These are phyloP conservation scores for Panorpa germanica DNA, from an alignment of 2,888 invertebrate species.

Conservation along the genomic window DNA sequence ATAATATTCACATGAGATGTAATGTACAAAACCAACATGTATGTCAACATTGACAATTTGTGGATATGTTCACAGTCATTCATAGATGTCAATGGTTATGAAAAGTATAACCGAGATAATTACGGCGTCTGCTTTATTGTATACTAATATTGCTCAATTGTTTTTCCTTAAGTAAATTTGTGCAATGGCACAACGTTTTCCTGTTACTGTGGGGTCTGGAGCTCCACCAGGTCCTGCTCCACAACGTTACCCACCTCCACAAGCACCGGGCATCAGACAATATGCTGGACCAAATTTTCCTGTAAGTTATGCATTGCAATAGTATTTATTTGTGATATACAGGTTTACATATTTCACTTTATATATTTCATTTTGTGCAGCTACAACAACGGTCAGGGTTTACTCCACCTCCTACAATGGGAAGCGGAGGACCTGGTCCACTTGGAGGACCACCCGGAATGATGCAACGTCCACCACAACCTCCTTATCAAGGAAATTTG, in stretches of 20 bases:
- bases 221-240: constrained; percentile 32
- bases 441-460: constrained; percentile 30
- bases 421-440: constrained; percentile 23
- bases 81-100: no score
- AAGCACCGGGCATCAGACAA: constrained; percentile 43
- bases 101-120: no score
- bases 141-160: no score
- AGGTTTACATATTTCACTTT: constrained; percentile 6
- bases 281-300: constrained; percentile 59
- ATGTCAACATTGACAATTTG: no score
- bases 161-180: no score
- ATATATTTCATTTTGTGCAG: constrained; percentile 2
- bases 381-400: constrained; percentile 40
- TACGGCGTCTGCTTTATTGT: no score
- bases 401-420: constrained; percentile 41
- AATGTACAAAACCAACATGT: no score
- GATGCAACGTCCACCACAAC: constrained; percentile 32
- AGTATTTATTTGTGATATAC: constrained; percentile 6
- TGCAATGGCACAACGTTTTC: constrained; percentile 39
- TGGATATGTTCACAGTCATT: no score
- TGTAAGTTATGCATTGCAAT: constrained; percentile 28
- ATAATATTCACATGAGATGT: no score
- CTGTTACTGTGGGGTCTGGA: constrained; percentile 27
- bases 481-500: constrained; percentile 26
- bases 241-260: constrained; percentile 38